These are phyloP conservation scores for Orthochromis malagaraziensis DNA, from an alignment of 2,113 vertebrate genomes.

Conservation along the genomic window DNA sequence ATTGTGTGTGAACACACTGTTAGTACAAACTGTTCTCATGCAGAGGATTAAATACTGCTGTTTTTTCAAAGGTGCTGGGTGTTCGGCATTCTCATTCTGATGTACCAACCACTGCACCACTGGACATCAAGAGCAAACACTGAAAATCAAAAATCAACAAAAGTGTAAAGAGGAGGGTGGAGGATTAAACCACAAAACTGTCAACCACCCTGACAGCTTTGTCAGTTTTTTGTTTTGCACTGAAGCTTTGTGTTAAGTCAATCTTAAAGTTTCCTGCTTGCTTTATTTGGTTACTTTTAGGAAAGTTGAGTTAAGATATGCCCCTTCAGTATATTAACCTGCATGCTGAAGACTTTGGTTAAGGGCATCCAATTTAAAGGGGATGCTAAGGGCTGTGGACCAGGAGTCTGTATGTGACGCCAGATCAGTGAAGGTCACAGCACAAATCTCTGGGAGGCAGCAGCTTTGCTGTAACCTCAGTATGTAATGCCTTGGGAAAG, in stretches of 20 bases:
- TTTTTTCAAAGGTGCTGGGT: neutral
- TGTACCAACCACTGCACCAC: neutral
- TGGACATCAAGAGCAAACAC: neutral
- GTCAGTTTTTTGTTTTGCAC: neutral
- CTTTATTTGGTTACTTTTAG: neutral
- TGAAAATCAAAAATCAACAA: neutral
- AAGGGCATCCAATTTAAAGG: neutral
- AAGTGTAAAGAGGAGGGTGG: neutral
- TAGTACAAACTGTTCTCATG: neutral
- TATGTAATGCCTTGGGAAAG: neutral
- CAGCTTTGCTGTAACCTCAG: neutral
- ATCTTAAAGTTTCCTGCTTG: neutral
- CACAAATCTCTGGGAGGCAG: neutral
- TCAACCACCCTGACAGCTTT: neutral
- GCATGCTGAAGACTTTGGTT: neutral
- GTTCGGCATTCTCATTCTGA: neutral
- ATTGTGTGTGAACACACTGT: neutral
- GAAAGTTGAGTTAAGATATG: neutral
- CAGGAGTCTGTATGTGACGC: neutral
- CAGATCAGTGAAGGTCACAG: neutral
- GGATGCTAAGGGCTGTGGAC: neutral
- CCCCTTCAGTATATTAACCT: neutral
- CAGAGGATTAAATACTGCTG: neutral
- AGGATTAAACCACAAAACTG: neutral
- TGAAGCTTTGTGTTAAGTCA: neutral